Base-by-base conservation (phyloP, 2,888 invertebrate genomes). In the Alloscopus bannaensis region DNA sequence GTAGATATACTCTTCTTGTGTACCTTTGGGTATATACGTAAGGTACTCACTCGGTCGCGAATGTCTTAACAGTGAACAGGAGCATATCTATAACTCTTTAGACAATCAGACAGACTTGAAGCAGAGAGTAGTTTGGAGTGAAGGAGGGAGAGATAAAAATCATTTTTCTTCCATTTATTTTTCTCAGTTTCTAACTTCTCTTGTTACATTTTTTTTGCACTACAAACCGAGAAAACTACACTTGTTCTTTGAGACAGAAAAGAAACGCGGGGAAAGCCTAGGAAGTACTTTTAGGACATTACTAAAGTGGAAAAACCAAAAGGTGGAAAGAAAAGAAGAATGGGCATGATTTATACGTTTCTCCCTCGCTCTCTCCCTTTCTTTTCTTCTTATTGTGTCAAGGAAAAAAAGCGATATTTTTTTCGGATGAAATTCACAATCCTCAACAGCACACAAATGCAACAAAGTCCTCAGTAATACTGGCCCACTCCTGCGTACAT, bases 291-390 rank as follows among this genome's bases (percentile, higher is more conserved):
- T 66, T 3, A 52, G 60, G 47, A 31, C 29, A 70, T 70, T 40
- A 45, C 59, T 26, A 42, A 60, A 59, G 31, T 60, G 59, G 70
- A 60, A 60, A 45, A 70, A 24, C 57, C 29, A 60, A 70, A 59
- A 36, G 70, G 57, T 20, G 60, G 36, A 45, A 57, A 40, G 24
- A 45, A 57, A 59, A 50, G 20, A 60, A 22, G 69, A 42, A 57
- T 57, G 42, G 57, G 24, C 57, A 70, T 70, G 70, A 70, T 70
- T 70, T 70, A 70, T 69, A 42, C 13, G 26, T 16, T 57, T 36
- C n/a, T n/a, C 18, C 18, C 31, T 60, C 36, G 20, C 52, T 36
- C 36, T 36, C 36, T 36, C 36, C 6, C 6, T 8, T 13, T 8
- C 36, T 4, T 18, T 13, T 18, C 6, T 18, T 26, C 22, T 70